phyloP scores from a whole-genome alignment of 2,888 invertebrate species.

The Noctuana brunneofusca region DNA sequence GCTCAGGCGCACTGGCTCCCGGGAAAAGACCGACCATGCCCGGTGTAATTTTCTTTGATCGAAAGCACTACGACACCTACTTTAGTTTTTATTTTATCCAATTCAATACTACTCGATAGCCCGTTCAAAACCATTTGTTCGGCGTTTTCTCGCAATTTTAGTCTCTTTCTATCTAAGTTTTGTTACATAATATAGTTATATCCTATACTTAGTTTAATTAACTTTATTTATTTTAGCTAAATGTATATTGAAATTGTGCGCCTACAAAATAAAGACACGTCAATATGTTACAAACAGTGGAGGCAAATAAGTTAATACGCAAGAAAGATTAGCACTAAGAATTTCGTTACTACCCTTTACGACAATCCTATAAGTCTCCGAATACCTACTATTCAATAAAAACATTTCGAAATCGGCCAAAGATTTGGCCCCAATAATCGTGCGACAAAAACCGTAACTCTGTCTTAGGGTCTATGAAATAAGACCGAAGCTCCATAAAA shows the following conservation, averaged over 20 bases:
- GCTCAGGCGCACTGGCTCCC: conserved; percentile 62
- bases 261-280: conserved; percentile 20
- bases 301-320: conserved; percentile 26
- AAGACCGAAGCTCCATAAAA: conserved; percentile 79
- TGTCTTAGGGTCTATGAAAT: conserved; percentile 75
- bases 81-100: conserved; percentile 72
- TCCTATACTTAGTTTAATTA: no score
- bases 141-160: conserved; percentile 21
- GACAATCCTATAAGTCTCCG: conserved; percentile 57
- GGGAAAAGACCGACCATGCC: conserved; percentile 69
- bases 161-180: background rate
- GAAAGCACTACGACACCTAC: conserved; percentile 69
- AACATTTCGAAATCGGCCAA: conserved; percentile 61
- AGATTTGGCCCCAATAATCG: conserved; percentile 73
- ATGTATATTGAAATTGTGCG: conserved; percentile 5
- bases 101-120: conserved; percentile 64
- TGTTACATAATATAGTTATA: background rate
- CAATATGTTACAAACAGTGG: conserved; percentile 29
- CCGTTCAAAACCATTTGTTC: conserved; percentile 40
- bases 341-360: conserved; percentile 58
- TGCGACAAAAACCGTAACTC: conserved; percentile 74
- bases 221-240: background rate
- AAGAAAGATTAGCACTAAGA: conserved; percentile 44
- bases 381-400: conserved; percentile 72
- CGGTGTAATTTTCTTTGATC: conserved; percentile 77